Conservation (phyloP, 2,888 invertebrate genomes). For the Balanococcus diminutus region DNA sequence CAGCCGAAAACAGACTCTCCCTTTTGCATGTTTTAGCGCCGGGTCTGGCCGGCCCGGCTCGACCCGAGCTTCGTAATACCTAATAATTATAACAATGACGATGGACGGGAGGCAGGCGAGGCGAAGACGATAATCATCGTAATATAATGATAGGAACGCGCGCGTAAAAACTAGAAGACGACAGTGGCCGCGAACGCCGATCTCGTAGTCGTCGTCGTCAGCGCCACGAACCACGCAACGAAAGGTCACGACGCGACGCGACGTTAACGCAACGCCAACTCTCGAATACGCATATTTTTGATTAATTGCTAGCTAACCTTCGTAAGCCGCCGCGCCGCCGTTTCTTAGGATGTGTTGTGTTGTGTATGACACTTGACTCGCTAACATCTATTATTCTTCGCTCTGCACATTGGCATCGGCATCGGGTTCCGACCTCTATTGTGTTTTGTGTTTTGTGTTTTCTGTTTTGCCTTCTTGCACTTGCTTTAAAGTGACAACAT, state of each 20-base stretch:
- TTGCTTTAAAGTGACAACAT: slow-evolving; percentile 50
- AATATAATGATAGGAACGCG: too few relatives aligned
- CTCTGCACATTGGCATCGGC: neutral
- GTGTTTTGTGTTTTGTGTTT: slow-evolving; percentile 41
- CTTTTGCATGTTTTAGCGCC: neutral
- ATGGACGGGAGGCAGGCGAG: too few relatives aligned
- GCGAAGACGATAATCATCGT: too few relatives aligned
- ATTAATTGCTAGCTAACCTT: slow-evolving; percentile 46
- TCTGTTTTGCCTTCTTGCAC: too few relatives aligned
- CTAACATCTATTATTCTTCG: slow-evolving; percentile 49
- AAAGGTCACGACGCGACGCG: neutral
- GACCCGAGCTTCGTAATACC: too few relatives aligned
- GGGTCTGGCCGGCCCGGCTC: neutral
- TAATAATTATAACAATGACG: too few relatives aligned
- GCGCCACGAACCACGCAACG: too few relatives aligned
- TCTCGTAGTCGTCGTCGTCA: too few relatives aligned
- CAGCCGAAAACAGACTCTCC: neutral
- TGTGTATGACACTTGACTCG: slow-evolving; percentile 53
- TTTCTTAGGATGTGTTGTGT: too few relatives aligned
- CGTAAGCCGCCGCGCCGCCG: too few relatives aligned
- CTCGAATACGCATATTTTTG: slow-evolving; percentile 36
- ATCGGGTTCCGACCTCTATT: slow-evolving; percentile 50
- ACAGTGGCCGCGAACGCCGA: too few relatives aligned
- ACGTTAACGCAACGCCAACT: neutral
- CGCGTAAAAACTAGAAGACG: too few relatives aligned